These are phyloP conservation scores for Eublepharis macularius DNA, from an alignment of 2,113 vertebrate genomes.

Conservation along the genomic window DNA sequence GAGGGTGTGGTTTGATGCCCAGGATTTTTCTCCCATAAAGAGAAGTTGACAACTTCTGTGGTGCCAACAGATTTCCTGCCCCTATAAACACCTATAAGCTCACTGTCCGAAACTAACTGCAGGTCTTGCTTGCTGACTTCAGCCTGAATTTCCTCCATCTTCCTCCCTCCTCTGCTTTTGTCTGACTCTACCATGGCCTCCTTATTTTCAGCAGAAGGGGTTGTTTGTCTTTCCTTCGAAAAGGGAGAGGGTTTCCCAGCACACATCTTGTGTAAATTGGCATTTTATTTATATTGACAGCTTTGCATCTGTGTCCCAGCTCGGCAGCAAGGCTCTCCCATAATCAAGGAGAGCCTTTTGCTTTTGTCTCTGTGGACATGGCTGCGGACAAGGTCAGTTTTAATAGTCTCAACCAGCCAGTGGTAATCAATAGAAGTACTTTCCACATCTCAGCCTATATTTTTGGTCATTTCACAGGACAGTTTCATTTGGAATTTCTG, in stretches of 20 bases:
- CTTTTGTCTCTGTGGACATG: slow-evolving; percentile 13
- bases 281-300: background rate
- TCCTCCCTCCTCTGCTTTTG: background rate
- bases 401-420: background rate
- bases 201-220: too few species aligned
- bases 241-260: background rate
- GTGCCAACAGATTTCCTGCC: background rate
- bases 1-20: background rate
- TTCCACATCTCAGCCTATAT: background rate
- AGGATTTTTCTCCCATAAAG: background rate
- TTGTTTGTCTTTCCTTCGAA: background rate
- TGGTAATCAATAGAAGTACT: fast-evolving
- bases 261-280: background rate
- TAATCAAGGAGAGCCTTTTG: slow-evolving; percentile 4
- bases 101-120: too few species aligned
- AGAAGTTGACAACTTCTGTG: background rate
- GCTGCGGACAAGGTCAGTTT: background rate
- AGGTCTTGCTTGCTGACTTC: background rate
- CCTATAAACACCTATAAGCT: background rate
- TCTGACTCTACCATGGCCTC: background rate
- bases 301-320: background rate
- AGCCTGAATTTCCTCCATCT: background rate
- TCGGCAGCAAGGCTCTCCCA: background rate
- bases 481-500: background rate
- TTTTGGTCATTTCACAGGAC: background rate